phyloP scores from a whole-genome alignment of 23 tunicate species.

The Clavelina lepadiformis region DNA sequence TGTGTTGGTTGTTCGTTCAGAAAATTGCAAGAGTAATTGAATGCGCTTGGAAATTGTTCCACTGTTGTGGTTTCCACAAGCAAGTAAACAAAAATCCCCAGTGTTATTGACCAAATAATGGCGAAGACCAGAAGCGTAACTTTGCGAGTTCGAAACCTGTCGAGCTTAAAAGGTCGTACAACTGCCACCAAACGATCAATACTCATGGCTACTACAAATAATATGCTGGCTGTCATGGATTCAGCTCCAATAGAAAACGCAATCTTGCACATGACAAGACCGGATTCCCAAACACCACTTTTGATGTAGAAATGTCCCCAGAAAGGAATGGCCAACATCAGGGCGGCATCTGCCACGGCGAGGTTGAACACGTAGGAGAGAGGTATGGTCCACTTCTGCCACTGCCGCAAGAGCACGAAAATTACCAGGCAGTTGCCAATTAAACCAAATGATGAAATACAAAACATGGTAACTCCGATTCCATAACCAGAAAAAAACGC shows the following conservation, averaged over 20 bases:
- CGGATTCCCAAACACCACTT: slow-evolving; percentile 52
- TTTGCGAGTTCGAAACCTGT: slow-evolving; percentile 26
- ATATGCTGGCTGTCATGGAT: slow-evolving; percentile 78
- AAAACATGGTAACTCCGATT: too few relatives aligned
- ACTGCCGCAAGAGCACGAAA: slow-evolving; percentile 49
- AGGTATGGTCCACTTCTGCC: slow-evolving; percentile 55
- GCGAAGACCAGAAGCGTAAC: too few relatives aligned
- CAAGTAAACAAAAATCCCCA: too few relatives aligned
- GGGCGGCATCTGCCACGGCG: slow-evolving; percentile 58
- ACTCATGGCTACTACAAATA: slow-evolving; percentile 74
- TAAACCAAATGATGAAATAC: too few relatives aligned
- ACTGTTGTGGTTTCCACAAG: too few relatives aligned
- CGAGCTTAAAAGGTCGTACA: slow-evolving; percentile 57
- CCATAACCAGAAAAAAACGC: too few relatives aligned
- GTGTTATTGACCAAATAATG: too few relatives aligned
- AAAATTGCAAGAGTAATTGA: too few relatives aligned
- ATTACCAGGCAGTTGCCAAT: slow-evolving; percentile 66
- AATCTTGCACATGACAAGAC: slow-evolving; percentile 56
- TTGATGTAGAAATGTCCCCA: slow-evolving; percentile 71
- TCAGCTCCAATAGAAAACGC: slow-evolving; percentile 26
- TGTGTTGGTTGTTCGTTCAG: too few relatives aligned
- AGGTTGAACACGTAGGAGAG: slow-evolving; percentile 73
- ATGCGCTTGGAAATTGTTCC: too few relatives aligned
- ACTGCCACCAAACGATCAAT: slow-evolving; percentile 81
- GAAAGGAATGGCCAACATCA: slow-evolving; percentile 53